A percentile compares a stretch with the other conserved stretches of the same genome.
Evolutionary conservation across 1,140 invertebrate genomes (phyloP).

Genomic region (Patella vulgata): DNA sequence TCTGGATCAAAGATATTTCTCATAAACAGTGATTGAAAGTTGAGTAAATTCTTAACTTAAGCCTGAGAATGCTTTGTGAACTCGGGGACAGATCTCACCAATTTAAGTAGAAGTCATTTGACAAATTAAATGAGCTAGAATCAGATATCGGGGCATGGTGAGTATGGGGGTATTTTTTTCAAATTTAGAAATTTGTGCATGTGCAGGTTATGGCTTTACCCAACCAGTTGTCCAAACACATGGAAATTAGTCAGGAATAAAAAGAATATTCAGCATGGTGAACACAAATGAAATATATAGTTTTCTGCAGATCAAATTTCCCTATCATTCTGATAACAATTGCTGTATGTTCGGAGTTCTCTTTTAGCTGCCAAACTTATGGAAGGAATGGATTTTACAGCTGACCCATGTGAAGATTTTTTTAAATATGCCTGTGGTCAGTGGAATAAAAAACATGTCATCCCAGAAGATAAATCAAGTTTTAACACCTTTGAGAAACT

Average conservation of each 20-base stretch:
- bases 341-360: conserved; percentile 8
- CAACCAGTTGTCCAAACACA: neutral
- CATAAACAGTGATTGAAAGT: no score
- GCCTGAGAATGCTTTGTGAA: no score
- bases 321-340: neutral
- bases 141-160: no score
- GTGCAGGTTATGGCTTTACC: neutral
- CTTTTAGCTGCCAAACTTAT: conserved; percentile 82
- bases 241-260: no score
- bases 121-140: no score
- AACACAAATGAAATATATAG: neutral
- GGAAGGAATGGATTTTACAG: conserved; percentile 82
- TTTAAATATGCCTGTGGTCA: conserved; percentile 90
- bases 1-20: no score
- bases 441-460: conserved; percentile 89
- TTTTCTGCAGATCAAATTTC: neutral
- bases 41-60: no score
- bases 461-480: conserved; percentile 87
- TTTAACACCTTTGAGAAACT: conserved; percentile 91
- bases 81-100: no score
- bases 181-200: neutral
- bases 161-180: neutral
- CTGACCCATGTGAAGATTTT: conserved; percentile 87
- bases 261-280: no score
- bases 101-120: no score